These are phyloP conservation scores for Halyomorpha halys DNA, from an alignment of 1,140 invertebrate species.

Conservation along the genomic window DNA sequence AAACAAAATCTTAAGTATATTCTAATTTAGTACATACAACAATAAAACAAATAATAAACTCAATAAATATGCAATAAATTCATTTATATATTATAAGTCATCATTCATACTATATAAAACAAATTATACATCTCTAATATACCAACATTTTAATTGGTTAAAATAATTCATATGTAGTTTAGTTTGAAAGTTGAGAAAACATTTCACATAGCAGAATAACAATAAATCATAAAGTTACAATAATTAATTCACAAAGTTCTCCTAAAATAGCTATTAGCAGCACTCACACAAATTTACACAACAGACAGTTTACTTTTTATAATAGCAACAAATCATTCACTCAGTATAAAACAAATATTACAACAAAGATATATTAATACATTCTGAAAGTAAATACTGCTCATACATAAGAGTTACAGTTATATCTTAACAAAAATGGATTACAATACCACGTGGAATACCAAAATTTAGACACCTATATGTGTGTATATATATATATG, in stretches of 20 bases:
- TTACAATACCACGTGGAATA: constrained; percentile 1
- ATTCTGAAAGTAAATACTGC: not conserved
- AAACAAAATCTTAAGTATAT: too few relatives aligned
- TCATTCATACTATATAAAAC: too few relatives aligned
- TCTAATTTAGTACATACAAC: too few relatives aligned
- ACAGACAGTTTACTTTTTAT: not conserved
- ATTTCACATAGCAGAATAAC: not conserved
- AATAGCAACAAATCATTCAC: not conserved
- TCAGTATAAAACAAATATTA: constrained; percentile 10
- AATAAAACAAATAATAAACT: too few relatives aligned
- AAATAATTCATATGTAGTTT: not conserved
- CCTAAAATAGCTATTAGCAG: too few relatives aligned
- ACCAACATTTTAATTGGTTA: not conserved
- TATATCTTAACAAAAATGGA: not conserved
- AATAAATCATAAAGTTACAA: not conserved
- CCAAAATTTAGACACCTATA: not conserved
- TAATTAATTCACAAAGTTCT: too few relatives aligned
- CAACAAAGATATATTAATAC: not conserved
- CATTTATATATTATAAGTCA: too few relatives aligned
- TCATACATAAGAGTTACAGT: not conserved
- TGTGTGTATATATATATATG: not conserved
- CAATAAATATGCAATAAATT: too few relatives aligned
- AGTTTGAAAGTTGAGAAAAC: not conserved
- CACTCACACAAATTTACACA: constrained; percentile 4
- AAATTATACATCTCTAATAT: too few relatives aligned